Evolutionary conservation across 1,140 invertebrate genomes (phyloP), one percentile per base, ranked within the genome.

Genomic region (Gonioctena quinquepunctata): DNA sequence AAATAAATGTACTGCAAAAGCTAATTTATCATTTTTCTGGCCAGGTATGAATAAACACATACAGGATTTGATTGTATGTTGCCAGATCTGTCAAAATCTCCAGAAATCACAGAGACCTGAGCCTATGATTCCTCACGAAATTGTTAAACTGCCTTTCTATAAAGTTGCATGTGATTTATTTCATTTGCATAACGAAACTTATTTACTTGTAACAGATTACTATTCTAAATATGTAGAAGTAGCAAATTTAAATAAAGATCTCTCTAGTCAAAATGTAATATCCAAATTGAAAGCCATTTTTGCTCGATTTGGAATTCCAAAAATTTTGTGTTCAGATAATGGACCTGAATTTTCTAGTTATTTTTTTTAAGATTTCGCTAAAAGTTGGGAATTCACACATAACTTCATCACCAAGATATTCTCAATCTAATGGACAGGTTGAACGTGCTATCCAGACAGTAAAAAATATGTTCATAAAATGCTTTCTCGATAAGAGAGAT

Each of bases 201-300:
- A 79, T 73, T 26, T 84, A 2, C 23, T 84, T 13, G 71, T 80
- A 6, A 72, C 81, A 23, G 81, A 83, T 67, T 81, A 83, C 72
- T 81, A 74, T 73, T 79, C 75, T 25, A 81, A 81, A 68, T 82
- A 70, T 68, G 33, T 80, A 23, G 78, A 82, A 71, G 23, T 81
- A 6, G 57, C n/a, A 16, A 21, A 63, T 42, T n/a, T 42, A 42
- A 42, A 42, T n/a, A 42, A 42, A n/a, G 33, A 42, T 42, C 6
- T 42, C 11, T 13, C 7, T 13, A 42, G 33, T 42, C 11, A n/a
- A 42, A 42, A 42, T 4, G 7, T 42, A 1, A 42, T 42, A 13
- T 13, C 16, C 11, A 42, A 42, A 13, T 8, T 42, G 6, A 80
- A 81, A 68, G 18, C 18, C n/a, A 65, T 77, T 21, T 81, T 82